These are phyloP conservation scores for Pampusana beccarii DNA, from an alignment of 2,113 vertebrate species.

Conservation along the genomic window DNA sequence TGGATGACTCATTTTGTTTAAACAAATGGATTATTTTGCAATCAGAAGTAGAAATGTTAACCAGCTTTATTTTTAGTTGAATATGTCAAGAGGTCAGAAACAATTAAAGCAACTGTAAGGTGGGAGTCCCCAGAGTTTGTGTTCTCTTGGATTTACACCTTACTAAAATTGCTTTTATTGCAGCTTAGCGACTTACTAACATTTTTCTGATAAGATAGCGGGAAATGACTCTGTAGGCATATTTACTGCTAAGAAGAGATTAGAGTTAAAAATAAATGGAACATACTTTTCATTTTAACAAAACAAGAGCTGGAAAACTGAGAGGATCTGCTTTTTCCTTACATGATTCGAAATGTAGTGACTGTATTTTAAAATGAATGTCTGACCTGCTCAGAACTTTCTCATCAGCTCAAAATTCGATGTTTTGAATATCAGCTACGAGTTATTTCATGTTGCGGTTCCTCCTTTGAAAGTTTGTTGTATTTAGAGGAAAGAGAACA, in stretches of 20 bases:
- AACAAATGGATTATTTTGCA: slow-evolving; percentile 71
- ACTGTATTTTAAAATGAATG: not conserved
- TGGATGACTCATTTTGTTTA: slow-evolving; percentile 63
- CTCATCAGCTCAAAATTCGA: not conserved
- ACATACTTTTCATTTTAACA: slow-evolving; percentile 34
- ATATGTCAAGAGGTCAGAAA: slow-evolving; percentile 70
- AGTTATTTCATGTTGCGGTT: not conserved
- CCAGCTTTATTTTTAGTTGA: slow-evolving; percentile 71
- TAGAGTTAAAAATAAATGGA: slow-evolving; percentile 23
- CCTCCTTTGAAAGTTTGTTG: not conserved
- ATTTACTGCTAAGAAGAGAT: slow-evolving; percentile 53
- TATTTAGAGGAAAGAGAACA: not conserved
- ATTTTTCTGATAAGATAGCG: slow-evolving; percentile 72
- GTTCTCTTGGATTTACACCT: slow-evolving; percentile 67
- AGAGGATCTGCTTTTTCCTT: not conserved
- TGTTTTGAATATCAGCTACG: not conserved
- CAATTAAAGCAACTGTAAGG: slow-evolving; percentile 59
- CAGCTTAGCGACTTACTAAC: slow-evolving; percentile 47
- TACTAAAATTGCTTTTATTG: slow-evolving; percentile 69
- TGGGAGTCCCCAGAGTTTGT: slow-evolving; percentile 49
- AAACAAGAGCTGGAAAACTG: not conserved
- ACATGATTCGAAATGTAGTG: not conserved
- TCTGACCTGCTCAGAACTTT: not conserved
- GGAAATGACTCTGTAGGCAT: slow-evolving; percentile 52
- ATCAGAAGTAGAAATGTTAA: slow-evolving; percentile 70